Evolutionary conservation across 2,113 vertebrate species (phyloP).

Genomic region (Nothoprocta pentlandii): DNA sequence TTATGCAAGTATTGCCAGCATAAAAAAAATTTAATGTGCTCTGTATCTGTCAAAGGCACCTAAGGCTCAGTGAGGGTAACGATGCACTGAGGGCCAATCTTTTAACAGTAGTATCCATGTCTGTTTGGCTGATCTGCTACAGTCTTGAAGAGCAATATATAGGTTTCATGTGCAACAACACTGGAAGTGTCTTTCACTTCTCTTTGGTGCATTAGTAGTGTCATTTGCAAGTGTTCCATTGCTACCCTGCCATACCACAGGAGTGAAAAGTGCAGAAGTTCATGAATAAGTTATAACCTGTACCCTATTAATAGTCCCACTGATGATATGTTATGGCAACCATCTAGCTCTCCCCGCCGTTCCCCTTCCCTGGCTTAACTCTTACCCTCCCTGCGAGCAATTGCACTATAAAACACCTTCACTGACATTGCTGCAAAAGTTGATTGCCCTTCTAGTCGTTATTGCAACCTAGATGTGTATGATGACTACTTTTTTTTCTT

Average conservation of each 20-base stretch:
- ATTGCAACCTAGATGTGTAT: fast-evolving
- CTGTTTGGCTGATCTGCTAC: conserved; percentile 31
- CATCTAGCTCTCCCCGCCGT: background rate
- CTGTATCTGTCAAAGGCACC: background rate
- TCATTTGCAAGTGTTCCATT: conserved; percentile 32
- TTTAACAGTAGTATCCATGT: conserved; percentile 48
- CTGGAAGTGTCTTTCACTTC: conserved; percentile 9
- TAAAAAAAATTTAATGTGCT: background rate
- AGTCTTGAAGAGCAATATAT: conserved; percentile 13
- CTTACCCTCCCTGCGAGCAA: background rate
- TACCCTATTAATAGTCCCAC: conserved; percentile 63
- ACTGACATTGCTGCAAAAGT: background rate
- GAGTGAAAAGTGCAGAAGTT: conserved; percentile 65
- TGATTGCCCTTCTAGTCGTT: background rate
- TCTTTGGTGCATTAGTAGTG: conserved; percentile 58
- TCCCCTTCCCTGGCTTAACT: conserved; percentile 4
- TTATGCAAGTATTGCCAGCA: background rate
- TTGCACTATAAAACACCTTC: background rate
- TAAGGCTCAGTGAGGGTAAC: background rate
- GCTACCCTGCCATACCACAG: conserved; percentile 2
- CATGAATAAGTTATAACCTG: conserved; percentile 70
- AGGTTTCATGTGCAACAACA: conserved; percentile 47
- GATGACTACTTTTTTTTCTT: background rate
- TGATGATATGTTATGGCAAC: conserved; percentile 58
- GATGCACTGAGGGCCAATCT: background rate